Conservation (phyloP, 2,113 vertebrate species). For the Redunca redunca region DNA sequence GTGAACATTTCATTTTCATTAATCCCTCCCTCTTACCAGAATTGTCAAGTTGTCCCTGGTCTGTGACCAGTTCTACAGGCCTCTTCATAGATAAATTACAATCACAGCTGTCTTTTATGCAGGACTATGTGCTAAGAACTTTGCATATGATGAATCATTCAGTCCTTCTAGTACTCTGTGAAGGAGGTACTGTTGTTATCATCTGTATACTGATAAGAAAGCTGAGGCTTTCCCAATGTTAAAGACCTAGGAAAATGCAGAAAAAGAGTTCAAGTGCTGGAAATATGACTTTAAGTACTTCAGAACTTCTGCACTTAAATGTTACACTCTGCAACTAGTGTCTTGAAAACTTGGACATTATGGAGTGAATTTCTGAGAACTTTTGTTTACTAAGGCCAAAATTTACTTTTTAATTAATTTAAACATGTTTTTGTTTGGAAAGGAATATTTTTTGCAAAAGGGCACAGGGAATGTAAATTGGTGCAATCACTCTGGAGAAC, state of each 20-base stretch:
- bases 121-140: not conserved
- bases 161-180: not conserved
- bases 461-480: not conserved
- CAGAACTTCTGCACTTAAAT: not conserved
- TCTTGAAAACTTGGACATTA: not conserved
- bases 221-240: not conserved
- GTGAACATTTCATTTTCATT: not conserved
- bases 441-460: not conserved
- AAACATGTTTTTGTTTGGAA: not conserved
- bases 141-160: not conserved
- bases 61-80: not conserved
- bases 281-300: not conserved
- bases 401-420: not conserved
- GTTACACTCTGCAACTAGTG: not conserved
- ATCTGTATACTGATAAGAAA: not conserved
- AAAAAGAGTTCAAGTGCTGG: not conserved
- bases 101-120: not conserved
- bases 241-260: not conserved
- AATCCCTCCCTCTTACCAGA: not conserved
- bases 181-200: not conserved
- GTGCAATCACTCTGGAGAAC: not conserved
- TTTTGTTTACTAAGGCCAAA: not conserved
- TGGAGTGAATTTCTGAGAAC: not conserved
- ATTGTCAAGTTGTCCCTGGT: too few relatives aligned
- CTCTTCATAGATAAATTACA: not conserved